These are phyloP conservation scores for Salvelinus sp. DNA, from an alignment of 2,113 vertebrate species.

Conservation along the genomic window DNA sequence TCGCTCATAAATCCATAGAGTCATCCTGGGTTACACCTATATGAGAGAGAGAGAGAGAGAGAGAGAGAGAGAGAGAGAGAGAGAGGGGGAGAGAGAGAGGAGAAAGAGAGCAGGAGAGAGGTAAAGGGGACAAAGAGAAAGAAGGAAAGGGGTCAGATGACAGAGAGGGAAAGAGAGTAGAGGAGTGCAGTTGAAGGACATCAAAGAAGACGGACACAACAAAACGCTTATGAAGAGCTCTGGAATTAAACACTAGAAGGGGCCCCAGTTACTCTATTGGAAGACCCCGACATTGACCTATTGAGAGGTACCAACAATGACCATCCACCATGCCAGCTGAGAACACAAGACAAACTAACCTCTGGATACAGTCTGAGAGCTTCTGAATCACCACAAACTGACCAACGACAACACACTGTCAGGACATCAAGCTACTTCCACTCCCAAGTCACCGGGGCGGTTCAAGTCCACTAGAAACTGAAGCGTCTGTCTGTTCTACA, in stretches of 20 bases:
- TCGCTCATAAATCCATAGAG: constrained; percentile 58
- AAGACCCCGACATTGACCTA: background rate
- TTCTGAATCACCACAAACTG: background rate
- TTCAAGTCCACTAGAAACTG: background rate
- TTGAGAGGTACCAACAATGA: background rate
- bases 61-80: background rate
- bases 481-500: background rate
- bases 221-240: background rate
- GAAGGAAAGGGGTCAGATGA: background rate
- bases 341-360: background rate
- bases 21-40: constrained; percentile 56
- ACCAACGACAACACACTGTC: background rate
- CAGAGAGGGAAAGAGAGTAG: background rate
- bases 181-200: background rate
- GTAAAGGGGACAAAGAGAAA: constrained; percentile 46
- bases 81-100: background rate
- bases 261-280: background rate
- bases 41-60: constrained; percentile 40
- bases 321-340: background rate
- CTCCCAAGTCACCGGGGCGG: background rate
- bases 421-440: no score
- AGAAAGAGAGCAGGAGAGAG: background rate
- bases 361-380: background rate
- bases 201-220: background rate
- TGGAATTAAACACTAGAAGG: background rate